Base-by-base conservation (phyloP, 92 coral and sea anemone species). In the Siderastrea siderea region DNA sequence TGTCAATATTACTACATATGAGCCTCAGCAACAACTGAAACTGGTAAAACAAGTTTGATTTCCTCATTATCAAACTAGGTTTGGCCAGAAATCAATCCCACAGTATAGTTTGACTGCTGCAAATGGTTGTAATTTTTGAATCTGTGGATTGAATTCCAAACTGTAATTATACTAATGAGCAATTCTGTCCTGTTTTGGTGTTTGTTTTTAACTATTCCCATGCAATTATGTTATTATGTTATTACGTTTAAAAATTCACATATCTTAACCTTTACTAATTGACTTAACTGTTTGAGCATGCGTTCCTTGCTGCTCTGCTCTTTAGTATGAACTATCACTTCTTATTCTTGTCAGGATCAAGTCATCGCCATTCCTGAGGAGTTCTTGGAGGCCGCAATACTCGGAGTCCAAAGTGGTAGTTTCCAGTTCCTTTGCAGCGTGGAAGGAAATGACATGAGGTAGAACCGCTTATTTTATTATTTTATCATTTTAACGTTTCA, bases 291-390 rank as follows among this genome's bases (percentile, higher is more conserved):
- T 7, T 8, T 66, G 44, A 7, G 17, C 13, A 17, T 14, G 5
- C 12, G 69, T 15, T 26, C 38, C 38, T 66, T 17, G 43, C 71
- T 66, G 43, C 16, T 1, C 0, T n/a, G 3, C 11, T 65, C 11
- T 1, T 65, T 19, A 65, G 38, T 12, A 65, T 0, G 6, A 2
- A 5, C 12, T 8, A 3, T 55, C 10, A 17, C 17, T 12, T 7
- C 16, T 26, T 58, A 68, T 77, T 17, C 38, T 71, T 79, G 57
- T 45, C 79, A 94, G 96, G 87, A 91, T 1, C 84, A 84, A 7
- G 87, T 93, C 4, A 67, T 89, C 65, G 98, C 96, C 10, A 84
- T 95, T 64, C 98, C 98, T 3, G 68, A 66, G 50, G 89, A 91
- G 72, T 91, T 93, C 68, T 2, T 43, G 5, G 61, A 57, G 8